These are phyloP conservation scores for Heteromyza rotundicornis DNA, from an alignment of 2,888 invertebrate genomes.

Conservation along the genomic window DNA sequence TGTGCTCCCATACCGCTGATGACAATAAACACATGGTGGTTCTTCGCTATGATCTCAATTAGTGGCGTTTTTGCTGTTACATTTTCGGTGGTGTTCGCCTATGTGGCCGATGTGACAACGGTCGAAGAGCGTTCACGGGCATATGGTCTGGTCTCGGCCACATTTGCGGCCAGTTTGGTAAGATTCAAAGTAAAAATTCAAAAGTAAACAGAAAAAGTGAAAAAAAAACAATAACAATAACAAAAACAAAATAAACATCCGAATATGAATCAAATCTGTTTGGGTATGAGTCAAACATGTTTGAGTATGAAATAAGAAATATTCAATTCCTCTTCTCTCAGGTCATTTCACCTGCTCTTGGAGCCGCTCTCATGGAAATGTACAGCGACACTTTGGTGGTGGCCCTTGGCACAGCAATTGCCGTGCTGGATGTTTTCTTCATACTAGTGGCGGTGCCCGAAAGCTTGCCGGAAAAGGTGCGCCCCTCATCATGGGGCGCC, in stretches of 20 bases:
- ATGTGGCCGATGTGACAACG: conserved; percentile 98
- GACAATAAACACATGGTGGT: conserved; percentile 99
- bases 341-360: conserved; percentile 94
- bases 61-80: conserved; percentile 99
- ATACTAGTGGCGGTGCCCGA: conserved; percentile 98
- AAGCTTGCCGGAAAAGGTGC: conserved; percentile 92
- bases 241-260: not conserved
- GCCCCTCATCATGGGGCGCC: conserved; percentile 80
- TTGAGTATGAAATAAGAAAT: not conserved
- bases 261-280: not conserved
- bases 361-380: conserved; percentile 84
- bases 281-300: not conserved
- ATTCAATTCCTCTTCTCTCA: conserved; percentile 28
- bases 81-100: conserved; percentile 98
- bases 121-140: conserved; percentile 94
- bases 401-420: conserved; percentile 93
- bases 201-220: not conserved
- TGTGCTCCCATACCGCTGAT: conserved; percentile 98
- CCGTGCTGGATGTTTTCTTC: conserved; percentile 96
- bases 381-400: conserved; percentile 89
- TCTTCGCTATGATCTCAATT: conserved; percentile 98
- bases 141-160: conserved; percentile 97
- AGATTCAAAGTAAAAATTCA: conserved; percentile 9
- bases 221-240: no score
- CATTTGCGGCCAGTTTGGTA: conserved; percentile 97